Conservation (phyloP, 2,888 invertebrate genomes). For the Hyalella azteca region DNA sequence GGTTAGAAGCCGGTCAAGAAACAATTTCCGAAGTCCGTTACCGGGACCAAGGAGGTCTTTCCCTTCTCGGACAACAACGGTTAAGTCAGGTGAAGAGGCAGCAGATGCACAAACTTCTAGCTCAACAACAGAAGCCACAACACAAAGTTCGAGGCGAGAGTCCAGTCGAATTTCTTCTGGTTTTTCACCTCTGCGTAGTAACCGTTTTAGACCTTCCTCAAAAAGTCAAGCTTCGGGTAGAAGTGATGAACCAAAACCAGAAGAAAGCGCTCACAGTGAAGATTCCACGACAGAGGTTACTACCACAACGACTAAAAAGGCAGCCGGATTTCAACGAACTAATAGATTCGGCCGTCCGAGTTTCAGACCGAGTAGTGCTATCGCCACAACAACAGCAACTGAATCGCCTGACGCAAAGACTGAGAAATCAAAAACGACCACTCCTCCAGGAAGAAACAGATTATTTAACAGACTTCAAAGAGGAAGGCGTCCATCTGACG, state of each 20-base stretch:
- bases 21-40: slow-evolving; percentile 23
- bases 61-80: neutral
- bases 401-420: neutral
- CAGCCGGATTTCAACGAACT: slow-evolving; percentile 13
- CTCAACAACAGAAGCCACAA: slow-evolving; percentile 6
- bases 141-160: neutral
- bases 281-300: slow-evolving; percentile 30
- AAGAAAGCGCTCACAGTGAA: neutral
- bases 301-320: slow-evolving; percentile 41
- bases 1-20: slow-evolving; percentile 1
- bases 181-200: neutral
- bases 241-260: neutral
- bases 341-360: slow-evolving; percentile 7
- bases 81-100: neutral
- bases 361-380: neutral
- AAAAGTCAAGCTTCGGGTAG: neutral
- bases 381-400: neutral
- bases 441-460: neutral
- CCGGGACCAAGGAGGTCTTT: neutral
- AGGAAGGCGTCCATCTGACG: neutral
- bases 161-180: slow-evolving; percentile 19
- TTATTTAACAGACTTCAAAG: neutral
- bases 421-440: neutral
- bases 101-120: neutral
- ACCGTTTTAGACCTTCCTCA: neutral